These are phyloP conservation scores for Manis javanica DNA, from an alignment of 2,797 vertebrate species.

Conservation along the genomic window DNA sequence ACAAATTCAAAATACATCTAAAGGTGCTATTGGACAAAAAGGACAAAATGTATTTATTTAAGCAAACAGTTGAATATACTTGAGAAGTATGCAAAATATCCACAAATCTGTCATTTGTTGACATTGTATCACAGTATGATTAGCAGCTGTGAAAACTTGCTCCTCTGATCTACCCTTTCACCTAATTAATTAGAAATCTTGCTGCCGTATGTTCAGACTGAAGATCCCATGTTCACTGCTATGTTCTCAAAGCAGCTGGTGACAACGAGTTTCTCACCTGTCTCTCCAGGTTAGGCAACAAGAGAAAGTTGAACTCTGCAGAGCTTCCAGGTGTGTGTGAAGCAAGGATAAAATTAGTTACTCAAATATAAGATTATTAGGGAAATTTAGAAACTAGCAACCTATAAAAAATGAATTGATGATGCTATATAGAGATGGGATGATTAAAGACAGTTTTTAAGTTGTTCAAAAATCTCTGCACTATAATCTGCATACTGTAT, in stretches of 20 bases:
- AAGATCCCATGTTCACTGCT: conserved; percentile 29
- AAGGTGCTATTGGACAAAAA: background rate
- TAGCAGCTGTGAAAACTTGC: conserved; percentile 25
- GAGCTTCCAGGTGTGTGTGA: background rate
- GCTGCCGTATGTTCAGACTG: conserved; percentile 30
- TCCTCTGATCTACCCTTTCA: conserved; percentile 50
- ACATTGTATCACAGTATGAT: background rate
- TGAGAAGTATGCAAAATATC: background rate
- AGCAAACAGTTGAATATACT: background rate
- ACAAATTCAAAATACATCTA: background rate
- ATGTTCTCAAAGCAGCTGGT: background rate
- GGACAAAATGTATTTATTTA: background rate
- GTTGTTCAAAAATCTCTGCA: background rate
- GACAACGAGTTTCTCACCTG: background rate
- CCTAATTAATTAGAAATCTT: conserved; percentile 72
- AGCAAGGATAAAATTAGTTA: conserved; percentile 8
- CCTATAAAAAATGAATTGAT: background rate
- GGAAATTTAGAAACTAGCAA: background rate
- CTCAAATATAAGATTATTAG: conserved; percentile 12
- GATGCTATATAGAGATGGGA: background rate
- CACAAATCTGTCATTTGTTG: background rate
- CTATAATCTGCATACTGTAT: background rate
- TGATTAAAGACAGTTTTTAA: background rate
- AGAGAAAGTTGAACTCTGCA: background rate
- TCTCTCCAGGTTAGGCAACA: background rate